These are phyloP conservation scores for Parasteatoda lunata DNA, from an alignment of 2,888 invertebrate genomes.

Conservation along the genomic window DNA sequence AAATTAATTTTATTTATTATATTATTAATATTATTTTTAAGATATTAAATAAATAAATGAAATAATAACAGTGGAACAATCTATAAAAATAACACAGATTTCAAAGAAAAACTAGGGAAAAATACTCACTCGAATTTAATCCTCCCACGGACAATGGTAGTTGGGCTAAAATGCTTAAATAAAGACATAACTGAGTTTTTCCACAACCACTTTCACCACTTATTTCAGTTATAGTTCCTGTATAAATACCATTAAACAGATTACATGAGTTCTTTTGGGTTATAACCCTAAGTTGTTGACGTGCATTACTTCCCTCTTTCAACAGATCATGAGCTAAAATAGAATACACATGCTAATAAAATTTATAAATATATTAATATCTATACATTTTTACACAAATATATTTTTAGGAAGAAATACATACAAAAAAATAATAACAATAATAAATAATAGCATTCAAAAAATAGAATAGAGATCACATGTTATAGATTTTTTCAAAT, in stretches of 20 bases:
- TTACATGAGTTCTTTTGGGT: conserved; percentile 5
- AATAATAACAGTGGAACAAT: background rate
- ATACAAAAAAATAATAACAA: background rate
- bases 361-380: too few relatives aligned
- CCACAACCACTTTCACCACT: conserved; percentile 87
- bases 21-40: too few relatives aligned
- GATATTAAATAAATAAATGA: background rate
- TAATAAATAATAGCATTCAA: background rate
- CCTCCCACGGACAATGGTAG: conserved; percentile 77
- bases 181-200: conserved; percentile 87
- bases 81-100: background rate
- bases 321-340: conserved; percentile 16
- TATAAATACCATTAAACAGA: conserved; percentile 22
- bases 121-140: conserved; percentile 71
- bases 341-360: background rate
- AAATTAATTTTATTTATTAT: too few relatives aligned
- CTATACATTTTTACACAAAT: background rate
- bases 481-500: too few relatives aligned
- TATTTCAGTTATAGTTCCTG: conserved; percentile 80
- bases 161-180: conserved; percentile 82
- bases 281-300: background rate
- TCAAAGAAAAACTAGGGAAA: background rate
- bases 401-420: background rate
- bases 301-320: background rate
- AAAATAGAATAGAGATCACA: background rate